Base-by-base conservation (phyloP, 2,113 vertebrate genomes). In the Axis porcinus region DNA sequence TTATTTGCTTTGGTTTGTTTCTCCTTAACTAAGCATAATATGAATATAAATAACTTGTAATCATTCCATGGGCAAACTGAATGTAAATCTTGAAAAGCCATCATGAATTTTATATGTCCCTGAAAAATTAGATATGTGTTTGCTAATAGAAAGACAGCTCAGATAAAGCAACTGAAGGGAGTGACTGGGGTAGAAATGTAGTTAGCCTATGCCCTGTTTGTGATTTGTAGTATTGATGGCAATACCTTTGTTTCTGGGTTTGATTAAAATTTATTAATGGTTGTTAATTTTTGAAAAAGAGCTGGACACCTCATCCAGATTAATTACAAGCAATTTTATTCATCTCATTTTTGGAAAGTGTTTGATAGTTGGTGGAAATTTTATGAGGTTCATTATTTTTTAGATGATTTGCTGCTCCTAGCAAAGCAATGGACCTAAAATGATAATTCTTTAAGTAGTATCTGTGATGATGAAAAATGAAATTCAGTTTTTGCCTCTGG, bases 41-140 rank as follows among this genome's bases (percentile, higher is more conserved):
- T 92, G 64, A 91, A 84, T 74, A 83, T 33, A 82, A 94, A 58
- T 74, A 12, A 21, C 15, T 93, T 95, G 60, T 50, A 89, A 36
- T 85, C 28, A 74, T 89, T 91, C 45, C 55, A 3, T 64, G 40
- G 28, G n/a, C 3, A 97, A 86, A 84, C 52, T 93, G n/a, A 89
- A 84, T 47, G n/a, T 55, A 91, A 23, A 14, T 50, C 19, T 92
- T 87, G 30, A 92, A 93, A 95, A 81, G 58, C 54, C 25, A 89
- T 82, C 50, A 90, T 2, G 16, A 7, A 87, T 92, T 97, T 86
- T 50, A 7, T 74, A 81, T 55, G n/a, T 91, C 17, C 40, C 50
- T 54, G 21, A 21, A 95, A 96, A 57, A 45, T 47, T 57, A 84
- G 19, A 47, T 91, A 43, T 43, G 36, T 54, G 16, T 36, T 89